These are phyloP conservation scores for Limnephilus marmoratus DNA, from an alignment of 2,888 invertebrate species.

Conservation along the genomic window DNA sequence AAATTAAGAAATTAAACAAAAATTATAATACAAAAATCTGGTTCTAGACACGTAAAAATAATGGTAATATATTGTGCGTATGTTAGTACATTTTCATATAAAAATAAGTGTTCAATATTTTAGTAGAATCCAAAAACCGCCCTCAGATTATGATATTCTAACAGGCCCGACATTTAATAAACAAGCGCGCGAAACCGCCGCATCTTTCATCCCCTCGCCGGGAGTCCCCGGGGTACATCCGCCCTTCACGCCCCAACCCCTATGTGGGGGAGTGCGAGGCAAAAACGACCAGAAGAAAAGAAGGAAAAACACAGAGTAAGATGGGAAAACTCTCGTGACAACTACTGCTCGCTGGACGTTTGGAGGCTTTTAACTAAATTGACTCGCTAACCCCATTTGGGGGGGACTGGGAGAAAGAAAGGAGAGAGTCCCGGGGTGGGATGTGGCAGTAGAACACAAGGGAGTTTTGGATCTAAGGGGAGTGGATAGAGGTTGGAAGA, in stretches of 20 bases:
- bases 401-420: background rate
- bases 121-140: background rate
- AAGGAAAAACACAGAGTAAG: constrained; percentile 33
- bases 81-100: too few relatives aligned
- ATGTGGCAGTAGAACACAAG: constrained; percentile 22
- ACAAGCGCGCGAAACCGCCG: background rate
- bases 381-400: constrained; percentile 50
- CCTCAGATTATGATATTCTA: background rate
- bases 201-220: background rate
- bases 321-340: constrained; percentile 56
- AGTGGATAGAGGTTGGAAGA: constrained; percentile 42
- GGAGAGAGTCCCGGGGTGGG: background rate
- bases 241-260: background rate
- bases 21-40: too few relatives aligned
- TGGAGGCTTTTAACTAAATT: constrained; percentile 62
- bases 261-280: constrained; percentile 7
- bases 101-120: background rate
- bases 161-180: background rate
- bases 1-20: too few relatives aligned
- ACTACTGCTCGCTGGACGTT: constrained; percentile 59
- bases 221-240: background rate
- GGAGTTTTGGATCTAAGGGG: constrained; percentile 47
- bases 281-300: constrained; percentile 30
- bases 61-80: too few relatives aligned
- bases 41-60: too few relatives aligned